Base-by-base conservation (phyloP, 1,140 invertebrate genomes). In the Drosophila simulans region DNA sequence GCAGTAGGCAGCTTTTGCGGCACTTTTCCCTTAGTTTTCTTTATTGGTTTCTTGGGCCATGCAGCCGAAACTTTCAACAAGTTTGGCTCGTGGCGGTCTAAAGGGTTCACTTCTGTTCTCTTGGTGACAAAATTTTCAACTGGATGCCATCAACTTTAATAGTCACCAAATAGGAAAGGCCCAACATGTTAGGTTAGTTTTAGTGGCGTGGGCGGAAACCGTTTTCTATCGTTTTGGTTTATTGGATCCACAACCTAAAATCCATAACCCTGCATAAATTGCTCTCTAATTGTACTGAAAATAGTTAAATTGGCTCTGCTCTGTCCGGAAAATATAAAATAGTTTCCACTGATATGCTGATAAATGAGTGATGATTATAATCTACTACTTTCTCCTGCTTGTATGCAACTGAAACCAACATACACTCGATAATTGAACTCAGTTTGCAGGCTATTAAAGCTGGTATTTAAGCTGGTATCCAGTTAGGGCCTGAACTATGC, bases 1-100 rank as follows among this genome's bases (percentile, higher is more conserved):
- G n/a, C 13, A 39, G 22, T 51, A 60, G 54, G 66, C 40, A 25
- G 31, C 60, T 37, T 42, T 43, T 65, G 40, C 57, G 65, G 22
- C 60, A 80, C 57, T 76, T 85, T 80, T 65, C 69, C 78, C 60
- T 48, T 72, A 83, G 79, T 88, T 82, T 88, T 88, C 83, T 86
- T 86, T 86, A 86, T 86, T 72, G 83, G 75, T 79, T 82, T 68
- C 48, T 64, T 88, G 65, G 59, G 75, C 79, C 53, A 65, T 51
- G 52, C 75, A 65, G 75, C 54, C 17, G 52, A 73, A 62, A 66
- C 68, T 71, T 63, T 62, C 57, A 62, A 86, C 81, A 82, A 75
- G 69, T 72, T 77, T 37, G n/a, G 15, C 35, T 40, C 22, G 35
- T 17, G 31, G 53, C 2, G 39, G 39, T 45, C n/a, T 10, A 54